These are phyloP conservation scores for Drosophila anomelani DNA, from an alignment of 2,888 invertebrate genomes.

Conservation along the genomic window DNA sequence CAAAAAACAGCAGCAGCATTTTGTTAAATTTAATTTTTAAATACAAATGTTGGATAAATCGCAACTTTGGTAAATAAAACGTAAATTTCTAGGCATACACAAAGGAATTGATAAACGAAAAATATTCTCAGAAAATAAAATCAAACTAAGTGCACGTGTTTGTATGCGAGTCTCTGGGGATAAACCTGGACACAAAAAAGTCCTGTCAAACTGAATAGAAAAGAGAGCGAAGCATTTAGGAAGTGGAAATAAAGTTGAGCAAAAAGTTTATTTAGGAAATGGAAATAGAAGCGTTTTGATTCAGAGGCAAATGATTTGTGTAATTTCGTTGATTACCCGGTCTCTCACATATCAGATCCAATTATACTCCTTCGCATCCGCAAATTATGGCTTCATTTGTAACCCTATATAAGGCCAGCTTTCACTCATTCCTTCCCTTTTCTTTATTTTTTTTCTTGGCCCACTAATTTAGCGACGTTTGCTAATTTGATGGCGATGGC, in stretches of 20 bases:
- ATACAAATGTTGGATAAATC: conserved; percentile 14
- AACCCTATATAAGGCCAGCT: conserved; percentile 27
- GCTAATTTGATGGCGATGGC: conserved; percentile 60
- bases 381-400: conserved; percentile 45
- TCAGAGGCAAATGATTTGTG: neutral
- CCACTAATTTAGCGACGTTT: conserved; percentile 51
- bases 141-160: conserved; percentile 46
- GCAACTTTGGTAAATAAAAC: conserved; percentile 38
- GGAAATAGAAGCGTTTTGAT: conserved; percentile 17
- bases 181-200: conserved; percentile 21
- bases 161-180: conserved; percentile 36
- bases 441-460: conserved; percentile 1
- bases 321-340: conserved; percentile 30
- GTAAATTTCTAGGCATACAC: conserved; percentile 38
- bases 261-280: conserved; percentile 29
- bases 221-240: conserved; percentile 40
- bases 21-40: conserved; percentile 25
- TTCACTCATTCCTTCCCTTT: neutral
- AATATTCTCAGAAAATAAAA: conserved; percentile 40
- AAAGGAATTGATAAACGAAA: conserved; percentile 52
- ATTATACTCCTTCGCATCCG: conserved; percentile 35
- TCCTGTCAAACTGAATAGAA: neutral
- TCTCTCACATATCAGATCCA: conserved; percentile 34
- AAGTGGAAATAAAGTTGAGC: conserved; percentile 42
- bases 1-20: conserved; percentile 20